phyloP scores from a whole-genome alignment of 2,113 vertebrate genomes.

The Aldabrachelys gigantea region DNA sequence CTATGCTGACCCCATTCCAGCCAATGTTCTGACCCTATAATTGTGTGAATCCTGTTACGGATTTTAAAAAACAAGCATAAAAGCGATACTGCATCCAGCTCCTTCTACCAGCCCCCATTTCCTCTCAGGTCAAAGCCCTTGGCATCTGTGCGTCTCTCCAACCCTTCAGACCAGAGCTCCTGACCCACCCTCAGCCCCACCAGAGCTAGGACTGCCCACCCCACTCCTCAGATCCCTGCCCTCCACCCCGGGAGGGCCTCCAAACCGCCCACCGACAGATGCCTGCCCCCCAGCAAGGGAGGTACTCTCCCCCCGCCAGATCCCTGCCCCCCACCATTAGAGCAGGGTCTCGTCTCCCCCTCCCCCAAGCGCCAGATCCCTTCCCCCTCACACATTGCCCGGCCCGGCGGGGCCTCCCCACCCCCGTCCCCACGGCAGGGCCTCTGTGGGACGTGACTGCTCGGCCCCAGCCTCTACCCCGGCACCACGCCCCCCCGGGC shows the following conservation, averaged over 20 bases:
- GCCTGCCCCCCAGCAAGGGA: no score
- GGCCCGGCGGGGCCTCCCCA: not conserved
- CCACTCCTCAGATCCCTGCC: not conserved
- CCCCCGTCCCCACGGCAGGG: no score
- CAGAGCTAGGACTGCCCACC: not conserved
- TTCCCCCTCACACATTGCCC: not conserved
- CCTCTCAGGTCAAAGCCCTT: not conserved
- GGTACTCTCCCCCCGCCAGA: accelerated
- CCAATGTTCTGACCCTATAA: not conserved
- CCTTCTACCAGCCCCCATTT: not conserved
- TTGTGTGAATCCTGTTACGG: not conserved
- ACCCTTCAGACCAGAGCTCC: not conserved
- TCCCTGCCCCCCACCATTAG: not conserved
- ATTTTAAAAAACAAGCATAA: not conserved
- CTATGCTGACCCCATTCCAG: not conserved
- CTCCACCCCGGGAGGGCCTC: no score
- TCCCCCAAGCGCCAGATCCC: no score
- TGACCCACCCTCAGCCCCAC: not conserved
- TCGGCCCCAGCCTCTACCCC: no score
- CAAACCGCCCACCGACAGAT: no score
- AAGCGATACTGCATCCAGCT: not conserved
- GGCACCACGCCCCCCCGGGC: not conserved
- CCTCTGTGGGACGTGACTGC: no score
- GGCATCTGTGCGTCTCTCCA: not conserved
- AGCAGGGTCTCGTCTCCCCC: not conserved